phyloP scores from a whole-genome alignment of 2,888 invertebrate species.

The Agrotis segetum region DNA sequence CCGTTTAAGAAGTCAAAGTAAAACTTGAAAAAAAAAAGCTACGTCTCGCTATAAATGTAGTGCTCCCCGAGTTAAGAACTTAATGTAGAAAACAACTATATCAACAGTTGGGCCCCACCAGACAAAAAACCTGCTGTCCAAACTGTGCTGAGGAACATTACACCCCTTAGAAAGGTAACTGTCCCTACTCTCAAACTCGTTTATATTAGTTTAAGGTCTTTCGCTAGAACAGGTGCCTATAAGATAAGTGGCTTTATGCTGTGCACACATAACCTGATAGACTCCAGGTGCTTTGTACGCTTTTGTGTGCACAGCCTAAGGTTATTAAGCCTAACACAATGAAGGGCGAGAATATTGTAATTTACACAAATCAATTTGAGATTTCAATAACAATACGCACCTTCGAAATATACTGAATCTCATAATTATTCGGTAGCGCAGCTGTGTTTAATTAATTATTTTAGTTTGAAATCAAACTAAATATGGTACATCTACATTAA shows the following conservation, averaged over 20 bases:
- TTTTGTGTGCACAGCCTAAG: not conserved
- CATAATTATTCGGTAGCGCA: not conserved
- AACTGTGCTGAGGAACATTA: no score
- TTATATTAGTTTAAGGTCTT: not conserved
- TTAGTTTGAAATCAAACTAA: not conserved
- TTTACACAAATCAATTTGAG: not conserved
- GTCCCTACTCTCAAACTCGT: not conserved
- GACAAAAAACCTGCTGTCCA: no score
- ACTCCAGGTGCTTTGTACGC: not conserved
- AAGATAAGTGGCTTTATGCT: not conserved
- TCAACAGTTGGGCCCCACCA: no score
- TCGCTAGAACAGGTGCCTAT: not conserved
- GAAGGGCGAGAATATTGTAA: not conserved
- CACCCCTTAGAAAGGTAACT: no score
- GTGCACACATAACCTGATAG: not conserved
- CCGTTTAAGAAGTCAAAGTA: no score
- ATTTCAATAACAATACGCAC: constrained; percentile 26
- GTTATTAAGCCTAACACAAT: constrained; percentile 6
- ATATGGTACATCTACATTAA: not conserved
- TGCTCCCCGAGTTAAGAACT: no score
- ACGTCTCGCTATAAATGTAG: no score
- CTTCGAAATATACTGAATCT: constrained; percentile 10
- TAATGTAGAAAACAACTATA: no score
- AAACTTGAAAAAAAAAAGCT: no score
- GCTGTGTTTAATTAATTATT: constrained; percentile 17